Percentiles rank a stretch among this genome's conserved stretches.
phyloP scores from a whole-genome alignment of 2,888 invertebrate species.

The Caenorhabditis plicata region DNA sequence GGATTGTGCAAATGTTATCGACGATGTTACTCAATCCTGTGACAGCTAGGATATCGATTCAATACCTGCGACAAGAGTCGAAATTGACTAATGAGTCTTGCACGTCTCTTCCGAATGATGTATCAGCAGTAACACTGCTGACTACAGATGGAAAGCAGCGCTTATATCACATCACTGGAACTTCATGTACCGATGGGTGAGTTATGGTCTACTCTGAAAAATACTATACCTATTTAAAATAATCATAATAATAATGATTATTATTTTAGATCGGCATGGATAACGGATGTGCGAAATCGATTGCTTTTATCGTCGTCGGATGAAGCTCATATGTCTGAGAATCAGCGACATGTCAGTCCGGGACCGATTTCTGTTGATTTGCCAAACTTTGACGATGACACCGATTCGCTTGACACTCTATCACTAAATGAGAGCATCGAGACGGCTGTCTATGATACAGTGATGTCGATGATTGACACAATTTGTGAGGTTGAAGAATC shows the following conservation, averaged over 20 bases:
- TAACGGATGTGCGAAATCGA: constrained; percentile 35
- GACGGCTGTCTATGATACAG: constrained; percentile 48
- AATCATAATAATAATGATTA: no score
- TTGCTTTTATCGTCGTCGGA: constrained; percentile 26
- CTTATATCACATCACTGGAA: constrained; percentile 55
- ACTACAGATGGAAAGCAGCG: constrained; percentile 56
- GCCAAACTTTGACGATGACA: constrained; percentile 48
- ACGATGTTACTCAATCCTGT: constrained; percentile 78
- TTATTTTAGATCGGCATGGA: constrained; percentile 23
- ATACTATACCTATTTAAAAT: neutral
- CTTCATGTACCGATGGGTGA: constrained; percentile 5
- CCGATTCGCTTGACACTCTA: constrained; percentile 57
- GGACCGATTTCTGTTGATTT: constrained; percentile 17
- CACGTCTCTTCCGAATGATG: constrained; percentile 42
- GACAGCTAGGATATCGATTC: constrained; percentile 80
- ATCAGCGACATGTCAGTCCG: constrained; percentile 7
- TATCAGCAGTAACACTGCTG: constrained; percentile 50
- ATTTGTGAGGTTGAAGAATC: constrained; percentile 47
- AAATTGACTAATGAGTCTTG: constrained; percentile 47
- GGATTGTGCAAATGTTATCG: constrained; percentile 74
- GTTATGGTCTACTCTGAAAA: neutral
- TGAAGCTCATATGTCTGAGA: constrained; percentile 12
- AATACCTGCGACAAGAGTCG: constrained; percentile 64
- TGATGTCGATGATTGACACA: constrained; percentile 53
- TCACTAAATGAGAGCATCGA: constrained; percentile 51